These are phyloP conservation scores for Darevskia nairensis DNA, from an alignment of 2,797 vertebrate species.

Conservation along the genomic window DNA sequence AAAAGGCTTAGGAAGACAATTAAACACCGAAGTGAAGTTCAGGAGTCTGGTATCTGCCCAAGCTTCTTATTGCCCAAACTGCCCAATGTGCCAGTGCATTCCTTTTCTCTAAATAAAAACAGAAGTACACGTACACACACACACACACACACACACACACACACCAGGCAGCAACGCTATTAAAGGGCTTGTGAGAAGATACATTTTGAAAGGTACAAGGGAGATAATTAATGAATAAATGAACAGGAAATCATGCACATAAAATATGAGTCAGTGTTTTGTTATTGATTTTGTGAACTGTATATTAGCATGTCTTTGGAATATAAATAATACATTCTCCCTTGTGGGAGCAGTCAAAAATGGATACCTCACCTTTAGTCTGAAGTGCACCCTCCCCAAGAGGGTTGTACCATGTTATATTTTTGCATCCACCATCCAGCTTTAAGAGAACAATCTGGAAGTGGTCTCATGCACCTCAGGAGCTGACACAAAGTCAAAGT, in stretches of 20 bases:
- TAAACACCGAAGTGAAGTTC: conserved; percentile 38
- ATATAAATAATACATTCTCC: neutral
- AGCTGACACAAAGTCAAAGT: neutral
- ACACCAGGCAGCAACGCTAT: too few relatives aligned
- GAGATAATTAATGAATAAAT: too few relatives aligned
- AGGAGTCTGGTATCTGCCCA: neutral
- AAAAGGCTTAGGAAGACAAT: conserved; percentile 47
- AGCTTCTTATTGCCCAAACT: neutral
- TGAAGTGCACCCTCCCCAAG: neutral
- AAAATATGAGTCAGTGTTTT: too few relatives aligned
- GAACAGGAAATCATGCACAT: too few relatives aligned
- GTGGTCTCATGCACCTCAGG: neutral
- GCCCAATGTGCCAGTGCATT: neutral
- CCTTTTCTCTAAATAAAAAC: neutral
- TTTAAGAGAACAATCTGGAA: neutral
- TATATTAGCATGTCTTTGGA: too few relatives aligned
- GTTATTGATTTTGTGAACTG: too few relatives aligned
- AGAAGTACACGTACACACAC: neutral
- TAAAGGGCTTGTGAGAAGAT: too few relatives aligned
- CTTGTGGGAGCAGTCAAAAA: neutral
- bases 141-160: too few relatives aligned
- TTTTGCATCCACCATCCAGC: neutral
- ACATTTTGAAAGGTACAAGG: too few relatives aligned
- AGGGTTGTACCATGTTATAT: neutral
- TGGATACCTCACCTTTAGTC: neutral